Percentiles rank a stretch among this genome's conserved stretches.
Evolutionary conservation across 2,797 vertebrate species (phyloP).

Genomic region (Aeoliscus strigatus): DNA sequence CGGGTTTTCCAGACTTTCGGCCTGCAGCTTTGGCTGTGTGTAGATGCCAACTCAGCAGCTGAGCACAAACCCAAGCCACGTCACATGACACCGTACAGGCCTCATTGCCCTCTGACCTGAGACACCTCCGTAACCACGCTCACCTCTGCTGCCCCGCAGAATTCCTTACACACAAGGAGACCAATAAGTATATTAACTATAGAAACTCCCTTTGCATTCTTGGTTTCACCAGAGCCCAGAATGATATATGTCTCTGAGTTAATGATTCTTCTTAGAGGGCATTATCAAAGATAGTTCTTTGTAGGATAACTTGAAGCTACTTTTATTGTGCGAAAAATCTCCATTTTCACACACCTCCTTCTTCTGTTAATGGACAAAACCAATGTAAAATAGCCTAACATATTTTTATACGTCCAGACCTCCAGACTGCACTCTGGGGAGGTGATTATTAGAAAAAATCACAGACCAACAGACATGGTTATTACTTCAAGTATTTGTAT

Average conservation of each 20-base stretch:
- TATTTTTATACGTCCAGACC: neutral
- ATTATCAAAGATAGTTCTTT: neutral
- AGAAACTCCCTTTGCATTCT: conserved; percentile 17
- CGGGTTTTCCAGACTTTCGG: conserved; percentile 5
- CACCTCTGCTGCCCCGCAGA: conserved; percentile 12
- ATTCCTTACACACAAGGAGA: conserved; percentile 33
- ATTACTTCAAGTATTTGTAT: conserved; percentile 9
- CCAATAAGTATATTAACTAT: conserved; percentile 44
- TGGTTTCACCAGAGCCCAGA: conserved; percentile 20
- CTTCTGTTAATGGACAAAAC: conserved; percentile 14
- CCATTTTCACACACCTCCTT: no score
- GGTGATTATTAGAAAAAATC: neutral
- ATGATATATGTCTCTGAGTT: conserved; percentile 10
- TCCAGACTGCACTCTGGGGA: neutral
- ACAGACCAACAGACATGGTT: conserved; percentile 2
- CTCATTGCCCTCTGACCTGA: conserved; percentile 29
- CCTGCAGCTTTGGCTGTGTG: conserved; percentile 16
- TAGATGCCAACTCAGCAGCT: conserved; percentile 41
- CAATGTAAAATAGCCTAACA: conserved; percentile 25
- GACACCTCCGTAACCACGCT: conserved; percentile 17
- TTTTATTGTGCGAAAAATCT: no score
- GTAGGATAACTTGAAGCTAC: conserved; percentile 1
- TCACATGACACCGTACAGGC: conserved; percentile 42
- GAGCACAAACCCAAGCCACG: conserved; percentile 29
- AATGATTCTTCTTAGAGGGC: conserved; percentile 17